Evolutionary conservation across 2,888 invertebrate genomes (phyloP).

Genomic region (Athalia circularis): DNA sequence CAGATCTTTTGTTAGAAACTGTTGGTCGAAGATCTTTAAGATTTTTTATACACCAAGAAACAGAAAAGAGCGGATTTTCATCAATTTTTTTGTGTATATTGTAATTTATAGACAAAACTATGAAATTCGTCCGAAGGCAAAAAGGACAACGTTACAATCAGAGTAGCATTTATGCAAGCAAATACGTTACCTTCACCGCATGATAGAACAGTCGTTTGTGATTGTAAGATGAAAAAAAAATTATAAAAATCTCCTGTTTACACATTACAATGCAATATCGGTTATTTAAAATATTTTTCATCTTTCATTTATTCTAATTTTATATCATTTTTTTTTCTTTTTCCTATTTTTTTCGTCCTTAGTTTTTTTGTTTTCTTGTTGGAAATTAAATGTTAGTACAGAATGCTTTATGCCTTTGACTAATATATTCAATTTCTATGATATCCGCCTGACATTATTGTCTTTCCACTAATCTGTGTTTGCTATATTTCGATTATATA

Average conservation of each 20-base stretch:
- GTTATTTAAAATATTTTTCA: neutral
- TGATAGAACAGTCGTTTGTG: conserved; percentile 1
- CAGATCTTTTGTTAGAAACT: too few species aligned
- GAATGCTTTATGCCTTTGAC: conserved; percentile 35
- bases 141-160: conserved; percentile 40
- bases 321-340: conserved; percentile 15
- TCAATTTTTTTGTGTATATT: neutral
- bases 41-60: neutral
- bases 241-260: conserved; percentile 8
- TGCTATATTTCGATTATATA: conserved; percentile 46
- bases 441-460: conserved; percentile 54
- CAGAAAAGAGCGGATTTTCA: conserved; percentile 10
- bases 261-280: conserved; percentile 28
- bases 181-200: conserved; percentile 35
- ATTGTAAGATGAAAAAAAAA: neutral
- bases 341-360: neutral
- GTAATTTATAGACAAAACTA: conserved; percentile 16
- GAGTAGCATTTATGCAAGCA: conserved; percentile 14
- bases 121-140: conserved; percentile 17
- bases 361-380: neutral
- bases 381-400: conserved; percentile 29
- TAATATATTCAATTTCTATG: conserved; percentile 43
- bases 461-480: conserved; percentile 58
- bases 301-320: neutral
- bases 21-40: neutral